These are phyloP conservation scores for Calephelis perditalis DNA, from an alignment of 2,888 invertebrate species.

Conservation along the genomic window DNA sequence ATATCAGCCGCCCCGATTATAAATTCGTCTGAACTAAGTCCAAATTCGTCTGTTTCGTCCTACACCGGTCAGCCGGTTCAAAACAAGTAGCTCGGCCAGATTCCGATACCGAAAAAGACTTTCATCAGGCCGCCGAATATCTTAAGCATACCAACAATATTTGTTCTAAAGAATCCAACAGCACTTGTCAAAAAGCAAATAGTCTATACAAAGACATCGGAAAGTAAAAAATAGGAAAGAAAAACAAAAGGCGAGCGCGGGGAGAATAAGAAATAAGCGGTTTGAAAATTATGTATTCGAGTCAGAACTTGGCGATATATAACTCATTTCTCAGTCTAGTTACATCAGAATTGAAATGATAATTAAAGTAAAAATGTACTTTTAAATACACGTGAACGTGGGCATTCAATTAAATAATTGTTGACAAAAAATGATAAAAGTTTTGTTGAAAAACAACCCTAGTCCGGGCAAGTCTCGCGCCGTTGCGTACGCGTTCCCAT, in stretches of 20 bases:
- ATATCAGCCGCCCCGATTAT: neutral
- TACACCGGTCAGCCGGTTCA: conserved; percentile 16
- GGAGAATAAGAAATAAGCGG: conserved; percentile 50
- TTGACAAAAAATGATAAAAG: conserved; percentile 43
- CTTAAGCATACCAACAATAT: conserved; percentile 50
- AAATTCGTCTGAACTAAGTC: neutral
- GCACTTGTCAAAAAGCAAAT: conserved; percentile 71
- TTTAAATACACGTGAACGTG: conserved; percentile 16
- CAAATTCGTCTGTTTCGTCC: conserved; percentile 15
- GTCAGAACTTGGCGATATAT: conserved; percentile 4
- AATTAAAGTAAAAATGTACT: conserved; percentile 15
- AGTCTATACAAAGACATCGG: conserved; percentile 56
- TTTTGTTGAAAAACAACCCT: conserved; percentile 70
- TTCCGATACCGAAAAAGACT: conserved; percentile 30
- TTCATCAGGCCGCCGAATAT: conserved; percentile 38
- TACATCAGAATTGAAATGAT: conserved; percentile 6
- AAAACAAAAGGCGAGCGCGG: conserved; percentile 57
- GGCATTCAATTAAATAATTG: conserved; percentile 16
- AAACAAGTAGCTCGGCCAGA: conserved; percentile 32
- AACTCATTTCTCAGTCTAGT: neutral
- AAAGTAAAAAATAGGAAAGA: conserved; percentile 57
- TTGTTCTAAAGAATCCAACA: conserved; percentile 58
- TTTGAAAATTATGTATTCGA: conserved; percentile 5
- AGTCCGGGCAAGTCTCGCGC: conserved; percentile 69
- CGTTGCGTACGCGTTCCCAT: conserved; percentile 65